Percentiles rank a stretch among this genome's conserved stretches.
Evolutionary conservation across 1,140 invertebrate species (phyloP).

Genomic region (Pantala flavescens): DNA sequence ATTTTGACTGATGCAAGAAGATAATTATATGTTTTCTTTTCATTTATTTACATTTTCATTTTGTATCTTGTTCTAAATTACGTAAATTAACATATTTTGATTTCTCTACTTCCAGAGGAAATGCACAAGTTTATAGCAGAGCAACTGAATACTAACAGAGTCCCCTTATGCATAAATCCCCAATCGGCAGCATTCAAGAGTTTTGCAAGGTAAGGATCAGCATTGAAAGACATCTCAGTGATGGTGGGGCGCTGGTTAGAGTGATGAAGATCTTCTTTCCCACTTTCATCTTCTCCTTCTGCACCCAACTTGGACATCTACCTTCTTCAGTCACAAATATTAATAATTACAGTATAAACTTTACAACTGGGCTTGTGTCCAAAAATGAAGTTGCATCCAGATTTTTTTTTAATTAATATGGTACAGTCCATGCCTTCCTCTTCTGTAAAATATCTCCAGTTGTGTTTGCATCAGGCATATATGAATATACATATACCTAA

Average conservation of each 20-base stretch:
- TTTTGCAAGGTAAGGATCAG: slow-evolving; percentile 87
- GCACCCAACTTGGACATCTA: neutral
- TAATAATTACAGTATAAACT: neutral
- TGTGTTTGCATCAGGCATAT: neutral
- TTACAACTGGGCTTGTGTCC: neutral
- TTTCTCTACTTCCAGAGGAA: slow-evolving; percentile 66
- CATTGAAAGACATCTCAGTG: neutral
- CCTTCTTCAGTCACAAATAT: neutral
- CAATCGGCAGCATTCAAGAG: slow-evolving; percentile 98
- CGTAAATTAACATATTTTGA: too few relatives aligned
- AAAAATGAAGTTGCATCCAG: neutral
- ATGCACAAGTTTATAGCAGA: slow-evolving; percentile 97
- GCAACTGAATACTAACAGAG: slow-evolving; percentile 78
- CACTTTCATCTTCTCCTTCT: slow-evolving; percentile 12
- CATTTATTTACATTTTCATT: too few relatives aligned
- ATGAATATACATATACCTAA: too few relatives aligned
- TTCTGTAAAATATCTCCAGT: slow-evolving; percentile 4
- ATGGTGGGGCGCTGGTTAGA: neutral
- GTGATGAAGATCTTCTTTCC: neutral
- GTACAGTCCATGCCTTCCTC: slow-evolving; percentile 16
- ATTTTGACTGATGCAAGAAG: too few relatives aligned
- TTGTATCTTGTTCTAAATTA: too few relatives aligned
- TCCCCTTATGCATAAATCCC: slow-evolving; percentile 98
- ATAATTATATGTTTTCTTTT: too few relatives aligned
- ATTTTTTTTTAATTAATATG: neutral